Evolutionary conservation across 2,888 invertebrate genomes (phyloP), one percentile per base, ranked within the genome.

Genomic region (Elaeidobius kamerunicus): DNA sequence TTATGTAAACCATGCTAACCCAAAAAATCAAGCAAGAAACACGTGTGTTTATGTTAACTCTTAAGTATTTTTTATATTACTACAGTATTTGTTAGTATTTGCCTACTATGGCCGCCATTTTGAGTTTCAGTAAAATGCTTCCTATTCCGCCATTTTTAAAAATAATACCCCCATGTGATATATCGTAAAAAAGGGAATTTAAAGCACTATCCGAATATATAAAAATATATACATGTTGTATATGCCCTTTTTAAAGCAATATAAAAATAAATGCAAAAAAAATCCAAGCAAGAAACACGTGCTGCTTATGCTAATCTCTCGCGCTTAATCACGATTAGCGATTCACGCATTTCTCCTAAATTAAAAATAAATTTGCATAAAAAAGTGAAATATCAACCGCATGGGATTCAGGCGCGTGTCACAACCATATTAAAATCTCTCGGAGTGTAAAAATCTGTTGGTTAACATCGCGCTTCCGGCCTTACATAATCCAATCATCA

Each of bases 401-500:
- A n/a, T n/a, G n/a, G 11, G 5, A 34, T 34, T 34, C 35, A 23
- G 16, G 18, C 36, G 36, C 27, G 38, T 38, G 38, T 32, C 38
- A 14, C 11, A 27, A 19, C 19, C 14, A 32, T 30, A 19, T 48
- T 44, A 38, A 46, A 38, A 38, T 28, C 28, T 46, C 45, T 17
- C 50, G 18, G 43, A 30, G 49, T 49, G 42, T 44, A 38, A 51
- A 50, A 51, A 50, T 34, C 18, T 7, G n/a, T 32, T 36, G 44
- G 44, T 44, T 40, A 44, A 34, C 32, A 14, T 18, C 19, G 27
- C 40, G 18, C 49, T 40, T 50, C 50, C 55, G 55, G 46, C 27
- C 17, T 55, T 55, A 45, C 50, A 46, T 50, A 55, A 55, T 42
- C 28, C 39, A 27, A 16, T 49, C 44, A 49, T 51, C 47, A 42